These are phyloP conservation scores for Thaumatotibia leucotreta DNA, from an alignment of 1,140 invertebrate species.

Conservation along the genomic window DNA sequence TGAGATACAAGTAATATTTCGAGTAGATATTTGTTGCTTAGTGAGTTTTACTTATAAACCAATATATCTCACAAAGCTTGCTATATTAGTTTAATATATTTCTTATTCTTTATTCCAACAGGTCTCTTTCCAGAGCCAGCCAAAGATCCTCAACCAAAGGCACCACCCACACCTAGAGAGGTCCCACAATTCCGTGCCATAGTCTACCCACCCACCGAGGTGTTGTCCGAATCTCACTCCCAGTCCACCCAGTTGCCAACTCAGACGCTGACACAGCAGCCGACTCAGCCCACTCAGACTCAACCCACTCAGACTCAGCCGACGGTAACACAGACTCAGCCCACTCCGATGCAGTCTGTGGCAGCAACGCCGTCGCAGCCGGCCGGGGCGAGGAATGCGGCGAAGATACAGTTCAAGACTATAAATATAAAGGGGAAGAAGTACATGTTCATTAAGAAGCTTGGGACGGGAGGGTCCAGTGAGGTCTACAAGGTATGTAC, in stretches of 20 bases:
- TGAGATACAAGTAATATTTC: no score
- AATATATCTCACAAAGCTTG: no score
- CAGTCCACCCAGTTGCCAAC: neutral
- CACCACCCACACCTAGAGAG: neutral
- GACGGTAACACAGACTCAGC: neutral
- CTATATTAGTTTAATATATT: neutral
- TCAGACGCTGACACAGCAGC: neutral
- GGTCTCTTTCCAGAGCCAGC: slow-evolving; percentile 40
- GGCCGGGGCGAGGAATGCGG: slow-evolving; percentile 37
- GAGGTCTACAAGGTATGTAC: slow-evolving; percentile 69
- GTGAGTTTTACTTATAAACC: no score
- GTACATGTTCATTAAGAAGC: slow-evolving; percentile 69
- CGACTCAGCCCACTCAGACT: neutral
- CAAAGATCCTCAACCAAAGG: neutral
- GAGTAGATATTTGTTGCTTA: no score
- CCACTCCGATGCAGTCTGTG: neutral
- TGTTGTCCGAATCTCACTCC: neutral
- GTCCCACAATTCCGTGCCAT: neutral
- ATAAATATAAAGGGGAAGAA: slow-evolving; percentile 69
- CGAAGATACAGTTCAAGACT: slow-evolving; percentile 62
- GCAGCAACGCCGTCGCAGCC: slow-evolving; percentile 59
- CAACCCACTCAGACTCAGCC: neutral
- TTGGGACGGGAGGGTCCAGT: slow-evolving; percentile 71
- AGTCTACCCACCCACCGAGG: neutral
- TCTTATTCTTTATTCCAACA: neutral